Evolutionary conservation across 1,140 invertebrate species (phyloP).

Genomic region (Arctopsyche grandis): DNA sequence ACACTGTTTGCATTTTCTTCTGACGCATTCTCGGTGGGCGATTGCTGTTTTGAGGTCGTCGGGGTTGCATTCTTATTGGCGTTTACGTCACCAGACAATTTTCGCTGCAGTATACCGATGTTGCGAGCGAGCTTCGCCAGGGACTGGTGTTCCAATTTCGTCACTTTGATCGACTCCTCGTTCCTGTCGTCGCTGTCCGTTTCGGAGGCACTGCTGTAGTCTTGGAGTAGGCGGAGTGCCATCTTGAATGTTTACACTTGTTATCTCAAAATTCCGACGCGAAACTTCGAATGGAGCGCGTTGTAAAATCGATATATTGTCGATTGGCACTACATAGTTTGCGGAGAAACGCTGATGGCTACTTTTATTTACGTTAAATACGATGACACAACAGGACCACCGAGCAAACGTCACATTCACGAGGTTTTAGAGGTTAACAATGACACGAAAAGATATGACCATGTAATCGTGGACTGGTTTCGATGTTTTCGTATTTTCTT

Average conservation of each 20-base stretch:
- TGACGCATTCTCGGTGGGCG: not conserved
- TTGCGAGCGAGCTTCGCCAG: not conserved
- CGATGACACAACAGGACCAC: not conserved
- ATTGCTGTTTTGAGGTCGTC: not conserved
- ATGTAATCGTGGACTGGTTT: too few relatives aligned
- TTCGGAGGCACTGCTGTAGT: not conserved
- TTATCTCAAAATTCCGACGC: too few relatives aligned
- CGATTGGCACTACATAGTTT: too few relatives aligned
- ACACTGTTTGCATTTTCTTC: not conserved
- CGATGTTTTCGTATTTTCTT: too few relatives aligned
- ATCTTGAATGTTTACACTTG: not conserved
- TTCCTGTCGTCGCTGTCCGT: not conserved
- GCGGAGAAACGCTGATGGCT: not conserved
- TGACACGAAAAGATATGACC: not conserved
- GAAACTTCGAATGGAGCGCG: too few relatives aligned
- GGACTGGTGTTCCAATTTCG: not conserved
- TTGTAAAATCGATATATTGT: too few relatives aligned
- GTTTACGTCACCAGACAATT: not conserved
- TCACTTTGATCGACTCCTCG: not conserved
- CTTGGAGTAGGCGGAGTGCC: not conserved
- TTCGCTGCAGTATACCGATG: not conserved
- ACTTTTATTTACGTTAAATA: not conserved
- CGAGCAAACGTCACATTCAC: conserved; percentile 16
- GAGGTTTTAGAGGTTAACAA: not conserved
- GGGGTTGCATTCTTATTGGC: not conserved